Conservation (phyloP, 2,888 invertebrate genomes). For the Dicyrtoma fusca region DNA sequence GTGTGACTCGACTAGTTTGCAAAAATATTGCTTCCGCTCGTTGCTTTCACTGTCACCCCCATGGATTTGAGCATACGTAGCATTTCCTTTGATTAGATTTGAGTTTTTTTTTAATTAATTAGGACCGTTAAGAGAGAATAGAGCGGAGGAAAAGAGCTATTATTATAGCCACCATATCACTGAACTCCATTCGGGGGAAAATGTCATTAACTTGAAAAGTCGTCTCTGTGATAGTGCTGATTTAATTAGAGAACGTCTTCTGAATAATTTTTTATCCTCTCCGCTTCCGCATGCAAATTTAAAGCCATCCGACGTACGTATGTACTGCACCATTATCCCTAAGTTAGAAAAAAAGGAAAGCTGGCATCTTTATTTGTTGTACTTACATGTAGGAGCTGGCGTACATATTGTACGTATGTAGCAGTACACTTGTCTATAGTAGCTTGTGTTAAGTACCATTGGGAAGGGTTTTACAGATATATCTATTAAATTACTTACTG, state of each 20-base stretch:
- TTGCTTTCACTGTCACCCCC: constrained; percentile 25
- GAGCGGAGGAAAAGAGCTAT: constrained; percentile 20
- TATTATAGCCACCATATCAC: constrained; percentile 26
- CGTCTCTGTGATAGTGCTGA: constrained; percentile 29
- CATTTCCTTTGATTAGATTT: constrained; percentile 44
- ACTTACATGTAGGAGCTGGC: neutral
- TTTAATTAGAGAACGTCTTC: constrained; percentile 45
- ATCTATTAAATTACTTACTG: too few relatives aligned
- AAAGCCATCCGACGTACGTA: constrained; percentile 9
- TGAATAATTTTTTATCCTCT: constrained; percentile 42
- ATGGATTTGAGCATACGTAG: constrained; percentile 37
- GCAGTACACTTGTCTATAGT: too few relatives aligned
- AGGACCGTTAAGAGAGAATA: constrained; percentile 38
- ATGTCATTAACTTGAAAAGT: constrained; percentile 34
- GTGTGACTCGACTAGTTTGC: neutral
- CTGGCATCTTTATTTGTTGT: neutral
- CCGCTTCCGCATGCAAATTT: constrained; percentile 29
- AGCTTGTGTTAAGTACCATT: too few relatives aligned
- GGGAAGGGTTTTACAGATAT: too few relatives aligned
- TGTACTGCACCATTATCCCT: too few relatives aligned
- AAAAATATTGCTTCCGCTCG: constrained; percentile 32
- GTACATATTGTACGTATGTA: too few relatives aligned
- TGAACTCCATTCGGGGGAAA: constrained; percentile 32
- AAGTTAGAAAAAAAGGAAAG: constrained; percentile 8
- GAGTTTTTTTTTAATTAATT: constrained; percentile 48